These are phyloP conservation scores for Noctua pronuba DNA, from an alignment of 2,888 invertebrate species.

Conservation along the genomic window DNA sequence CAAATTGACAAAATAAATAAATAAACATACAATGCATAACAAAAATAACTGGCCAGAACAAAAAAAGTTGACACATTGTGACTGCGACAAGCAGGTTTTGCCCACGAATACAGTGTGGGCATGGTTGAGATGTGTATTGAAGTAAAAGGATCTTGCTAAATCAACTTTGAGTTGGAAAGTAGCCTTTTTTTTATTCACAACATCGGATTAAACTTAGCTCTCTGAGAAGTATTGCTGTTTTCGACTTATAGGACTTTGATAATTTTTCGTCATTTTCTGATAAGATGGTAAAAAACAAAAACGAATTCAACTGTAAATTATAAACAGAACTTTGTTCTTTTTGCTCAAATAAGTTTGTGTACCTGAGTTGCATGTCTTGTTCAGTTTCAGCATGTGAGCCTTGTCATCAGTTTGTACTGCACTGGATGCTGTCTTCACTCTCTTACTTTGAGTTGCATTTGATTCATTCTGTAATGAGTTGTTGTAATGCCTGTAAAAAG, in stretches of 20 bases:
- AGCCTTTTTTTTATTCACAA: too few relatives aligned
- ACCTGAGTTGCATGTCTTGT: slow-evolving; percentile 73
- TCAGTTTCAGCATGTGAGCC: slow-evolving; percentile 75
- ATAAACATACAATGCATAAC: too few relatives aligned
- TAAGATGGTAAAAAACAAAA: neutral
- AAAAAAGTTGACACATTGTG: too few relatives aligned
- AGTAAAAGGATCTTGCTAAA: too few relatives aligned
- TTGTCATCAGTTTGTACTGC: slow-evolving; percentile 80
- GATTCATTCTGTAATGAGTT: slow-evolving; percentile 64
- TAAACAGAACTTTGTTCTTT: neutral
- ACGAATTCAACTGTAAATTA: neutral
- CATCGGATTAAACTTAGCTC: neutral
- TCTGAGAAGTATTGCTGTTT: neutral
- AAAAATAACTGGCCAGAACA: too few relatives aligned
- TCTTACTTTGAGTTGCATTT: slow-evolving; percentile 56
- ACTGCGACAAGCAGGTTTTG: too few relatives aligned
- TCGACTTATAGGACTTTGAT: too few relatives aligned
- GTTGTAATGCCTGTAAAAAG: slow-evolving; percentile 73
- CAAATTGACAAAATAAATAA: too few relatives aligned
- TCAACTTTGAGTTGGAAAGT: neutral
- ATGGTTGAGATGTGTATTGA: neutral
- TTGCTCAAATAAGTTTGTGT: slow-evolving; percentile 9
- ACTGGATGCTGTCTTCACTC: slow-evolving; percentile 71
- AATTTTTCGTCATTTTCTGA: too few relatives aligned
- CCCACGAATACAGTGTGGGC: too few relatives aligned